Evolutionary conservation across 2,888 invertebrate genomes (phyloP).

Genomic region (Spodoptera littoralis): DNA sequence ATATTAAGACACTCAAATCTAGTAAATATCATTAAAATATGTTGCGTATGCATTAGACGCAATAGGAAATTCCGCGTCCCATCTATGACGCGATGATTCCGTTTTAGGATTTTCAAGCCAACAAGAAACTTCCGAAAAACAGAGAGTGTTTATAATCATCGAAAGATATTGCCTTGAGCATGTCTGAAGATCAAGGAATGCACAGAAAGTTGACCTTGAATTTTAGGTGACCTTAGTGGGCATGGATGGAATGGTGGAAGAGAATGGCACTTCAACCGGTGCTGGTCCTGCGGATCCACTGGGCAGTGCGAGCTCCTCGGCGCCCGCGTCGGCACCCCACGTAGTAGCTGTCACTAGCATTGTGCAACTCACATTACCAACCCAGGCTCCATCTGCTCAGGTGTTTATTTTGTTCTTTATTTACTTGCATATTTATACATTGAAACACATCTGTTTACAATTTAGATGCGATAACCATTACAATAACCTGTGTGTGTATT

Average conservation of each 20-base stretch:
- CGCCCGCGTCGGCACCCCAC: slow-evolving; percentile 74
- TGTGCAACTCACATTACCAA: slow-evolving; percentile 94
- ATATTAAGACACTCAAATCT: slow-evolving; percentile 64
- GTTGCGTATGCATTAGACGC: slow-evolving; percentile 79
- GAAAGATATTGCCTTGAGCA: slow-evolving; percentile 65
- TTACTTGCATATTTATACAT: slow-evolving; percentile 23
- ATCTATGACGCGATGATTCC: slow-evolving; percentile 82
- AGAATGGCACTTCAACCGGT: slow-evolving; percentile 91
- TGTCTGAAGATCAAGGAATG: slow-evolving; percentile 78
- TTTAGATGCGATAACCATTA: slow-evolving; percentile 22
- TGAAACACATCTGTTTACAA: slow-evolving; percentile 35
- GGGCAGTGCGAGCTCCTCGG: slow-evolving; percentile 73
- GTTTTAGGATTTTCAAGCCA: slow-evolving; percentile 80
- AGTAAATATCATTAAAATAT: slow-evolving; percentile 70
- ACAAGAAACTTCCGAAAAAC: slow-evolving; percentile 70
- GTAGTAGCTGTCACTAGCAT: slow-evolving; percentile 92
- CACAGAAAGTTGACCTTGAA: slow-evolving; percentile 87
- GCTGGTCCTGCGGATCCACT: slow-evolving; percentile 79
- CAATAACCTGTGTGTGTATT: slow-evolving; percentile 2
- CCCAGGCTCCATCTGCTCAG: slow-evolving; percentile 91
- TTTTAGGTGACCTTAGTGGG: slow-evolving; percentile 90
- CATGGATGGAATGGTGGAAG: slow-evolving; percentile 98
- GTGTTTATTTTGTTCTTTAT: slow-evolving; percentile 78
- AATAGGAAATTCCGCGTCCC: slow-evolving; percentile 82
- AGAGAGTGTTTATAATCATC: slow-evolving; percentile 60